A percentile compares a stretch with the other conserved stretches of the same genome.
Evolutionary conservation across 2,113 vertebrate species (phyloP).

Genomic region (Gila orcuttii): DNA sequence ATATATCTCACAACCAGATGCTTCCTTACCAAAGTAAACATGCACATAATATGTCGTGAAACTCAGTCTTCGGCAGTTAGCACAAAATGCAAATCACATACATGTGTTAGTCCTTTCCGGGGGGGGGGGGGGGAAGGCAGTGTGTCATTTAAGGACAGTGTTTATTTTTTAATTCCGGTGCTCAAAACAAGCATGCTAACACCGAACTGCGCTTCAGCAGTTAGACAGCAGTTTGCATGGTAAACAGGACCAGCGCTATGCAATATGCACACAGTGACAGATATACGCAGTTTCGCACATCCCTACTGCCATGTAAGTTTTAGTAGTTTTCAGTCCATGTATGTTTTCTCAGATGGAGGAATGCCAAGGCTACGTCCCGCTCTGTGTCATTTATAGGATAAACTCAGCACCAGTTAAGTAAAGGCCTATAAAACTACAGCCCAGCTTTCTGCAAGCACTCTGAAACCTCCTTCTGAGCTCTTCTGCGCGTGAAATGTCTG

Average conservation of each 20-base stretch:
- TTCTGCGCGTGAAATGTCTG: constrained; percentile 32
- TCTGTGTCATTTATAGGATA: constrained; percentile 44
- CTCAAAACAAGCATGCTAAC: neutral
- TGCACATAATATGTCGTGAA: neutral
- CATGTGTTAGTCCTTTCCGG: neutral
- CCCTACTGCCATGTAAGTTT: neutral
- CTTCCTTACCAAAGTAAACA: constrained; percentile 8
- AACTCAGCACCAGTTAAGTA: constrained; percentile 22
- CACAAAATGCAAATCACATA: neutral
- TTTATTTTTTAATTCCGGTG: neutral
- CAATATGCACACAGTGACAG: neutral
- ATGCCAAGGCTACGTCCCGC: neutral
- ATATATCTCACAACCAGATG: constrained; percentile 39
- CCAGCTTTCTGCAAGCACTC: constrained; percentile 3
- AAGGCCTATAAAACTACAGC: constrained; percentile 22
- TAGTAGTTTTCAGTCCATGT: neutral
- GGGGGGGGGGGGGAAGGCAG: neutral
- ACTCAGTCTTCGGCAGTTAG: neutral
- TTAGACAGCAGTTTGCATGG: neutral
- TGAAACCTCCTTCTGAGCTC: constrained; percentile 29
- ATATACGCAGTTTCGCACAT: neutral
- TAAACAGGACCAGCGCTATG: neutral
- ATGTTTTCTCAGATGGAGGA: neutral
- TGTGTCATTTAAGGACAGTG: no score
- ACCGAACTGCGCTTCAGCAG: neutral